Base-by-base conservation (phyloP, 2,888 invertebrate species). In the Dexiosoma caninum region DNA sequence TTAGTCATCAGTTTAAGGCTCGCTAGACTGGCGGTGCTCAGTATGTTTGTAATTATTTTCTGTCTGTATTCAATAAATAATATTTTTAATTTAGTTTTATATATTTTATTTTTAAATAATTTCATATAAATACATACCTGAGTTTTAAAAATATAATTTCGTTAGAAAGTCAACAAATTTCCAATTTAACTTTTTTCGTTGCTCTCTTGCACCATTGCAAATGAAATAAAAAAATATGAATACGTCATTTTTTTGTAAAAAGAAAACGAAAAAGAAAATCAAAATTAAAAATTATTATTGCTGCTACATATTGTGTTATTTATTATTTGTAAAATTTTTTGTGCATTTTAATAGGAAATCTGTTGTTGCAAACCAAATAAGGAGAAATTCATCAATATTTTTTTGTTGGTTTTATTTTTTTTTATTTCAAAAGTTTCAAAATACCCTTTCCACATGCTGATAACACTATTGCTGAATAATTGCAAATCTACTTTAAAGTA, bases 321-420 rank as follows among this genome's bases (percentile, higher is more conserved):
- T 60, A 62, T 72, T 64, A 72, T 72, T 72, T 55, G 62, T 19
- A 35, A 21, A 44, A 71, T 44, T 64, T 55, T 42, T 62, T 42
- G 42, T n/a, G 32, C 9, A 62, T 51, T 72, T 72, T 44, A 27
- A 55, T 46, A 62, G 21, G 8, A 70, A 59, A 70, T 30, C 46
- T 49, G 19, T 49, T 59, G 35, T 49, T 44, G 35, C 12, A 49
- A 40, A 2, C 1, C 4, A 49, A 60, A n/a, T 0, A 9, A 21
- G 27, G 44, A 42, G 10, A 57, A 44, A 35, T 64, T 44, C 53
- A 72, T 64, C 60, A 62, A 21, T 62, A 46, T 35, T 69, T 60
- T 60, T 21, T n/a, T n/a, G n/a, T n/a, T n/a, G n/a, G n/a, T 40
- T 27, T 10, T 14, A 23, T 51, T 40, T 0, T 14, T 5, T 30